These are phyloP conservation scores for Pangasius sanitwongsei DNA, from an alignment of 2,797 vertebrate species.

Conservation along the genomic window DNA sequence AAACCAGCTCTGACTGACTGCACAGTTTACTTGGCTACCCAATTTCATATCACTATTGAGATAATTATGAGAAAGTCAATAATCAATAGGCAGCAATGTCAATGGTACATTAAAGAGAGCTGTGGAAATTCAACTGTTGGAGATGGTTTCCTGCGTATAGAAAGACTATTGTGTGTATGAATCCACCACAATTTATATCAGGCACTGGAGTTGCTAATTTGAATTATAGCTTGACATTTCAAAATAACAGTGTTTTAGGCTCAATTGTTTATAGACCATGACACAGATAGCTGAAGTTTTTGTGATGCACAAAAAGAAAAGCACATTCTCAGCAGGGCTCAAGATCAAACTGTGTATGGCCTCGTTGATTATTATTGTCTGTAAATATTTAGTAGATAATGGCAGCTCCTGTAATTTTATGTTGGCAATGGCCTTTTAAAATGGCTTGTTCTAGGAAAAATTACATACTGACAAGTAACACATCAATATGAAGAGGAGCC, in stretches of 20 bases:
- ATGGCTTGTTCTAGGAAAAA: neutral
- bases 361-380: neutral
- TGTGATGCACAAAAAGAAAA: neutral
- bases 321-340: neutral
- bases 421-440: neutral
- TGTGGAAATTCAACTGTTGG: neutral
- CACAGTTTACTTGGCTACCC: neutral
- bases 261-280: neutral
- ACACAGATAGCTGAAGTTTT: neutral
- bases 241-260: neutral
- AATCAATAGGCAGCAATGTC: neutral
- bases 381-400: neutral
- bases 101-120: neutral
- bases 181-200: neutral
- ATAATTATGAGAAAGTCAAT: slow-evolving; percentile 4
- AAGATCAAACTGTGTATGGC: neutral
- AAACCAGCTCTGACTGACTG: neutral
- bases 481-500: neutral
- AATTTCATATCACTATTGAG: neutral
- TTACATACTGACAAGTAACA: neutral
- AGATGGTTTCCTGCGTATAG: neutral
- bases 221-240: slow-evolving; percentile 15
- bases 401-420: neutral
- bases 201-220: neutral
- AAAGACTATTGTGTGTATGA: neutral